Conservation (phyloP, 2,888 invertebrate species). For the Drosophila meridionalis region DNA sequence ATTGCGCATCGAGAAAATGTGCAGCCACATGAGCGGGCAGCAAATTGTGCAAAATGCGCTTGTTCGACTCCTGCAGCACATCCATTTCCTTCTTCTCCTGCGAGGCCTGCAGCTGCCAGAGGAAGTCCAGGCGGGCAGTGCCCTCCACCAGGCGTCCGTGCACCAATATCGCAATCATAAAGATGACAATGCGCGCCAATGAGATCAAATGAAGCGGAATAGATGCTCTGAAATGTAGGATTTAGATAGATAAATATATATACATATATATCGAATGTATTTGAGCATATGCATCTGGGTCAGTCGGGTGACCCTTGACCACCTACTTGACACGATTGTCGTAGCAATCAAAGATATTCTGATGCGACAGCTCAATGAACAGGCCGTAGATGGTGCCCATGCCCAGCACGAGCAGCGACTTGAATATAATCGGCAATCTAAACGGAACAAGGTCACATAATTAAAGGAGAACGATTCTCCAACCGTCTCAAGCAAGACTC, state of each 20-base stretch:
- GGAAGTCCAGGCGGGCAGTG: constrained; percentile 93
- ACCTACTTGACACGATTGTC: constrained; percentile 91
- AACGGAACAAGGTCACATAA: too few relatives aligned
- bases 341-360: constrained; percentile 92
- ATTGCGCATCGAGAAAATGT: constrained; percentile 95
- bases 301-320: constrained; percentile 19
- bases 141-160: constrained; percentile 95
- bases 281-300: not conserved
- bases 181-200: constrained; percentile 92
- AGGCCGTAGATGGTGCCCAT: constrained; percentile 93
- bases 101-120: constrained; percentile 94
- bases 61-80: constrained; percentile 95
- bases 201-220: constrained; percentile 92
- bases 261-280: not conserved
- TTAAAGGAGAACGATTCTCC: not conserved
- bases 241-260: constrained; percentile 8
- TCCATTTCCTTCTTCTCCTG: constrained; percentile 97
- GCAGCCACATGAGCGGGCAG: constrained; percentile 96
- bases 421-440: constrained; percentile 92
- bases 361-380: constrained; percentile 92
- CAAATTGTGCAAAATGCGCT: constrained; percentile 94
- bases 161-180: constrained; percentile 92
- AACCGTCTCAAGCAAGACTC: constrained; percentile 6
- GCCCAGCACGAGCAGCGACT: constrained; percentile 90
- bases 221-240: constrained; percentile 86